Percentiles rank a stretch among this genome's conserved stretches.
Conservation (phyloP, 2,113 vertebrate species). For the Ranitomeya imitator region DNA sequence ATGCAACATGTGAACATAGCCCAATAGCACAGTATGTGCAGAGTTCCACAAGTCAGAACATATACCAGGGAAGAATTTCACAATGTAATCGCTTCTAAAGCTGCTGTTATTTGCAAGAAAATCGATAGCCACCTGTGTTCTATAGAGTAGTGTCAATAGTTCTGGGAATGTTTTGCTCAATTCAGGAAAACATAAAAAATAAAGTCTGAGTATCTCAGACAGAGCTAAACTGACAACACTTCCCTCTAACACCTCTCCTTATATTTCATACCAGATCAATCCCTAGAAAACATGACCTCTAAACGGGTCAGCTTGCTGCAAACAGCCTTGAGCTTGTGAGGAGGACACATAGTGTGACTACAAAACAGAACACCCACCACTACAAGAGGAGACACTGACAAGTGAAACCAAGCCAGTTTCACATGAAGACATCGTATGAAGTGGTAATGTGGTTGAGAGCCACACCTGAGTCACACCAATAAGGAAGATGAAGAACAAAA, state of each 20-base stretch:
- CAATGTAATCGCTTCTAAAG: neutral
- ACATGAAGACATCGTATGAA: neutral
- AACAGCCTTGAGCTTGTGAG: neutral
- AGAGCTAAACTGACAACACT: neutral
- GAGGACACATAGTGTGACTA: neutral
- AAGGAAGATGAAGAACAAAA: neutral
- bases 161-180: neutral
- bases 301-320: neutral
- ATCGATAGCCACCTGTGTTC: neutral
- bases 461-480: neutral
- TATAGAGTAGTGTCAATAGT: neutral
- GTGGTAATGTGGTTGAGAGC: neutral
- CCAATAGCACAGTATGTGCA: neutral
- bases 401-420: neutral
- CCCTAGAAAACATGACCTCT: neutral
- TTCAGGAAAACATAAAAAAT: neutral
- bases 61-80: constrained; percentile 3
- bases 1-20: neutral
- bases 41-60: neutral
- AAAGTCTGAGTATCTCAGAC: neutral
- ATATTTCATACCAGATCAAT: neutral
- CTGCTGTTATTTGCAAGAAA: neutral
- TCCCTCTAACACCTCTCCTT: neutral
- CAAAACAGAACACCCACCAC: neutral
- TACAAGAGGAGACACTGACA: neutral